These are phyloP conservation scores for Dendronephthya gigantea DNA, from an alignment of 64 coral and sea anemone species.

Conservation along the genomic window DNA sequence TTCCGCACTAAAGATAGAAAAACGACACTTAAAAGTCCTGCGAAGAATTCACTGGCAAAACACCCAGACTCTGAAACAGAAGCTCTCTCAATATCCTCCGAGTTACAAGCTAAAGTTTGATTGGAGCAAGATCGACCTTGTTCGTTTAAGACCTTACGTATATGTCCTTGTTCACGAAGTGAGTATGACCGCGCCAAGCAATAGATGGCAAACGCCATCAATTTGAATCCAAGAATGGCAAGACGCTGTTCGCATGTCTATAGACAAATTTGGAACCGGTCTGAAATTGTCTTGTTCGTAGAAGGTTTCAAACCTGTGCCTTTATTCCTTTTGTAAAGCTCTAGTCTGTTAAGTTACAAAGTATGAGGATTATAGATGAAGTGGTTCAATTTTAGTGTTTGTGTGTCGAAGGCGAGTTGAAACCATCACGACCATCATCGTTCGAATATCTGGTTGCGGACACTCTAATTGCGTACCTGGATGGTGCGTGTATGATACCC, in stretches of 20 bases:
- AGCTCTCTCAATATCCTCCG: constrained; percentile 40
- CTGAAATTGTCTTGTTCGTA: too few relatives aligned
- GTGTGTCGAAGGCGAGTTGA: not conserved
- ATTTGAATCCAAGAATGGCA: too few relatives aligned
- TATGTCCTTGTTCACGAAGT: constrained; percentile 64
- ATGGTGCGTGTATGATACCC: constrained; percentile 19
- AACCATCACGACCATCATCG: constrained; percentile 1
- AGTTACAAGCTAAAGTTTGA: constrained; percentile 50
- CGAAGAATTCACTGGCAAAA: constrained; percentile 46
- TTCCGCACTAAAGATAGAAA: constrained; percentile 27
- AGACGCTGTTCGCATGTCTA: too few relatives aligned
- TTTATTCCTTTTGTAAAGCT: too few relatives aligned
- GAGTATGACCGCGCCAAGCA: too few relatives aligned
- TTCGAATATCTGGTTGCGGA: constrained; percentile 50
- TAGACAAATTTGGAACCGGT: too few relatives aligned
- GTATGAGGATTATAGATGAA: too few relatives aligned
- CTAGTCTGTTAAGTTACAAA: too few relatives aligned
- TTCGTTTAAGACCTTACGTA: constrained; percentile 47
- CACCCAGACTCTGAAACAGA: constrained; percentile 41
- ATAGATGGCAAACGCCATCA: too few relatives aligned
- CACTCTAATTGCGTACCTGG: constrained; percentile 47
- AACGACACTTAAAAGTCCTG: constrained; percentile 50
- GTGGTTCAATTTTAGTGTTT: constrained; percentile 37
- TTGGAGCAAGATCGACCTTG: constrained; percentile 44
- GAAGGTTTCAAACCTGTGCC: not conserved